These are phyloP conservation scores for Parapristionchus giblindavisi DNA, from an alignment of 2,888 invertebrate species.

Conservation along the genomic window DNA sequence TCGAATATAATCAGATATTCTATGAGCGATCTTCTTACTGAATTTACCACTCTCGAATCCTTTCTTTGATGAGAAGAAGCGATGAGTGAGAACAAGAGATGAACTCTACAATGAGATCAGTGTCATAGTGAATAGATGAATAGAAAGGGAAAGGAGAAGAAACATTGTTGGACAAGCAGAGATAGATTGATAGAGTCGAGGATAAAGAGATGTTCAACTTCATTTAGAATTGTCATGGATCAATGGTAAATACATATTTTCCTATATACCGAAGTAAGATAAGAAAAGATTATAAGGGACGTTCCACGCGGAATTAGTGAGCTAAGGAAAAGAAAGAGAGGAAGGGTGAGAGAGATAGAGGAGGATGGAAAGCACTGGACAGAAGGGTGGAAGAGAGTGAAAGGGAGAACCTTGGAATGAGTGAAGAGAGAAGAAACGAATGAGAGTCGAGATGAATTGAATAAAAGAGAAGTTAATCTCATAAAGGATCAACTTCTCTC, in stretches of 20 bases:
- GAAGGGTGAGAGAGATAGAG: neutral
- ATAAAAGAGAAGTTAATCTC: conserved; percentile 13
- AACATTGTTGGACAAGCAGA: neutral
- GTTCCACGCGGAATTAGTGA: neutral
- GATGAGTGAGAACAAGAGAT: neutral
- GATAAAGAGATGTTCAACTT: neutral
- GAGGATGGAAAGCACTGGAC: no score
- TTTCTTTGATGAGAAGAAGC: no score
- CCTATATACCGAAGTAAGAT: neutral
- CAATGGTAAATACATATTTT: neutral
- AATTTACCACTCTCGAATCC: conserved; percentile 43
- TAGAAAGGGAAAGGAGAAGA: neutral
- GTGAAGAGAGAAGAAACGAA: conserved; percentile 22
- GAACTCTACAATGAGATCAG: no score
- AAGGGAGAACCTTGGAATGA: conserved; percentile 28
- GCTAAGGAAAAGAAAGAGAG: neutral
- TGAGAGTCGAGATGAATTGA: conserved; percentile 13
- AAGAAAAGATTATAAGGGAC: conserved; percentile 10
- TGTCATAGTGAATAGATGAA: no score
- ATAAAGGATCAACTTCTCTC: conserved; percentile 22
- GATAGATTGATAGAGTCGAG: conserved; percentile 4
- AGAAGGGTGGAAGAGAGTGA: no score
- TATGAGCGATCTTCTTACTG: conserved; percentile 49
- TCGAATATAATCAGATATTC: conserved; percentile 54
- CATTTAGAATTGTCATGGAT: neutral